Percentiles rank a stretch among this genome's conserved stretches.
Evolutionary conservation across 2,113 vertebrate species (phyloP).

Genomic region (Seriola rivoliana): DNA sequence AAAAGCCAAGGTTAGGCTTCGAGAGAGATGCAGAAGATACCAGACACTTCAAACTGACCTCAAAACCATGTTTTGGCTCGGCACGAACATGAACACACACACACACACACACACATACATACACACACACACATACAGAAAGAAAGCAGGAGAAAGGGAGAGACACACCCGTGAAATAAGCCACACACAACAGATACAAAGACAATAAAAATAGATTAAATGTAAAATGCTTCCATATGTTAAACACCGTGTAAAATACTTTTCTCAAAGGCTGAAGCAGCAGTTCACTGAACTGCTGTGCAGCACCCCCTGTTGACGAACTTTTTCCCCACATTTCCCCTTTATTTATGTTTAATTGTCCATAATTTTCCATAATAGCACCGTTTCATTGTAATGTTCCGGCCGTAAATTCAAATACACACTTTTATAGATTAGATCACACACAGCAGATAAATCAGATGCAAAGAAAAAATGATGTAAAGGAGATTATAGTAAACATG

Average conservation of each 20-base stretch:
- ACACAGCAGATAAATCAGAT: neutral
- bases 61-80: slow-evolving; percentile 43
- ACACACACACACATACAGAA: slow-evolving; percentile 12
- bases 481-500: neutral
- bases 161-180: slow-evolving; percentile 16
- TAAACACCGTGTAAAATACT: slow-evolving; percentile 41
- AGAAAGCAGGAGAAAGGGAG: neutral
- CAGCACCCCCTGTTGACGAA: slow-evolving; percentile 69
- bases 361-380: neutral
- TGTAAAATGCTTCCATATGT: slow-evolving; percentile 62
- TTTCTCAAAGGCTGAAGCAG: slow-evolving; percentile 21
- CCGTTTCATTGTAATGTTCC: neutral
- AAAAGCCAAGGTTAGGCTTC: slow-evolving; percentile 34
- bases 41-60: slow-evolving; percentile 63
- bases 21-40: slow-evolving; percentile 45
- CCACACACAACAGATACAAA: slow-evolving; percentile 52
- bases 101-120: neutral
- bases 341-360: neutral
- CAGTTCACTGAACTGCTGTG: slow-evolving; percentile 20
- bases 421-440: neutral
- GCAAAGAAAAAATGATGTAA: neutral
- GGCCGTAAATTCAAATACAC: neutral
- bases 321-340: neutral
- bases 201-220: slow-evolving; percentile 56
- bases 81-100: slow-evolving; percentile 1